Percentiles rank a stretch among this genome's conserved stretches.
Evolutionary conservation across 2,113 vertebrate species (phyloP).

Genomic region (Hippoglossus stenolepis): DNA sequence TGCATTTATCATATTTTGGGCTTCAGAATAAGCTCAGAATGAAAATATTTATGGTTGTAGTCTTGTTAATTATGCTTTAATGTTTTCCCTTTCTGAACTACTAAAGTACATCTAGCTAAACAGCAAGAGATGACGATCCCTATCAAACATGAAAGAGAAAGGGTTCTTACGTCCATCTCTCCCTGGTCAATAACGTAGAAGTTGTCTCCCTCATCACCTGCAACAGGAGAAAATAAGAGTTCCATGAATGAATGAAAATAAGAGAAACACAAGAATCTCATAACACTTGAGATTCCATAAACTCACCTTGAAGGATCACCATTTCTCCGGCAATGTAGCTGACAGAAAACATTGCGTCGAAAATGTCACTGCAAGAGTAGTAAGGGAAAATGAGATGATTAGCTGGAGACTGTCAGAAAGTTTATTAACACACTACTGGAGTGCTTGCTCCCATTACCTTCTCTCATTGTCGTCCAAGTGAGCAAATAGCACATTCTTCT

Average conservation of each 20-base stretch:
- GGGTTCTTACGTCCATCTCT: slow-evolving; percentile 89
- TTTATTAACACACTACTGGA: background rate
- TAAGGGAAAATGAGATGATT: background rate
- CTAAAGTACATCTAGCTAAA: background rate
- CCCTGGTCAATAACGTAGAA: slow-evolving; percentile 64
- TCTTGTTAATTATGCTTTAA: background rate
- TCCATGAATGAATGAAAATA: background rate
- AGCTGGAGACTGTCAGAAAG: background rate
- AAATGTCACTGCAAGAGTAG: slow-evolving; percentile 87
- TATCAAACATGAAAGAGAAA: background rate
- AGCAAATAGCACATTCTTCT: slow-evolving; percentile 94
- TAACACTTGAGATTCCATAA: background rate
- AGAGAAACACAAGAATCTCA: background rate
- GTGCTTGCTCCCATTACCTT: slow-evolving; percentile 80
- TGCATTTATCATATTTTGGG: background rate
- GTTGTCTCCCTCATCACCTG: slow-evolving; percentile 29
- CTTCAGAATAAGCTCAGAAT: background rate
- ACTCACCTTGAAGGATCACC: slow-evolving; percentile 85
- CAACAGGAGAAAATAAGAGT: background rate
- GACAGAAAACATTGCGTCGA: slow-evolving; percentile 94
- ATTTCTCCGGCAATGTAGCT: slow-evolving; percentile 93
- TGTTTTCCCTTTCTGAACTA: background rate
- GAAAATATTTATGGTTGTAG: background rate
- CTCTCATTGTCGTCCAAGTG: slow-evolving; percentile 94
- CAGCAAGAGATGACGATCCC: background rate